Base-by-base conservation (phyloP, 2,888 invertebrate species). In the Meliscaeva auricollis region DNA sequence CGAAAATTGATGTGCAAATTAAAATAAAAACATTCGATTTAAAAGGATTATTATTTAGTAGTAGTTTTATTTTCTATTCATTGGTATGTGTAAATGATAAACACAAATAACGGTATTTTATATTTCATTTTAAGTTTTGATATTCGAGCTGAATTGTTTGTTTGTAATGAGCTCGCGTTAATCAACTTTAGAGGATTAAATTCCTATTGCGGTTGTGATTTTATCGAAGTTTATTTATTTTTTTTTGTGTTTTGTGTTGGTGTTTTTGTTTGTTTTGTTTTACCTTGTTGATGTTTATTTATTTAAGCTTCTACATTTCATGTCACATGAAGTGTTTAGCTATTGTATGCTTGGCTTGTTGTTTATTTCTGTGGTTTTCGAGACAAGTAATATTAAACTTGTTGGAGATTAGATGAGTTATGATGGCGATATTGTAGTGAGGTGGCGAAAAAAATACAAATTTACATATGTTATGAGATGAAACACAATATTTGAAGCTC, bases 151-250 rank as follows among this genome's bases (percentile, higher is more conserved):
- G 69, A 56, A 83, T 66, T 38, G 11, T 70, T 9, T 38, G 38
- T 9, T 58, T 64, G 62, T 70, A 66, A 70, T 75, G 66, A 58
- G 52, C 64, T 41, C 69, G 66, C 72, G 80, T 60, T 80, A 70
- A 80, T 75, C 66, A 76, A 52, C 72, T 52, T 41, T 62, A 35
- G n/a, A n/a, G 80, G 80, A 80, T 76, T 75, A 41, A 56, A 35
- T 85, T 84, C 68, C 72, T 54, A 70, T 73, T 72, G 79, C 15
- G 75, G 83, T 79, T 79, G 48, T 69, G 62, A 70, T 60, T 69
- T 68, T 68, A 68, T 46, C 46, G 54, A 38, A 38, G 7, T 38
- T 38, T 38, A 9, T 38, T 38, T 38, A 9, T 38, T 11, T 58
- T 35, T 30, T 56, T 50, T 41, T 68, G 11, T 15, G n/a, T 64